Evolutionary conservation across 2,888 invertebrate genomes (phyloP), one percentile per base, ranked within the genome.

Genomic region (Strigamia maritima): DNA sequence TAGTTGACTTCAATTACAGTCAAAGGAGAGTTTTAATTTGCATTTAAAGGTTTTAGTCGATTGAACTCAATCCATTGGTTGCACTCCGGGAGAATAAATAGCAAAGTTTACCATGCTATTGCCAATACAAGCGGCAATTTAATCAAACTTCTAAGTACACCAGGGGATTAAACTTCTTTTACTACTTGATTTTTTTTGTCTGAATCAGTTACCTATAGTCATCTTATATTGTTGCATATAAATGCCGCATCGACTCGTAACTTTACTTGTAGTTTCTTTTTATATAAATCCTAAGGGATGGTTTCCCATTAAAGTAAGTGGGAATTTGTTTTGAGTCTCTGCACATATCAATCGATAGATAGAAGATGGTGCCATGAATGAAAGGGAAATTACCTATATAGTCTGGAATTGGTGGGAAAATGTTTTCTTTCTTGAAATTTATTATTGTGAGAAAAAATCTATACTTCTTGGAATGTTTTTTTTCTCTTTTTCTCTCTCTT

Each of bases 291-390:
- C 70, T n/a, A 12, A 26, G 70, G 70, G 70, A 28, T 24, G n/a
- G 26, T 12, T 26, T 12, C 70, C 28, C 70, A 70, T 70, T 70
- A 70, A 70, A 26, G 26, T 26, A 70, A 70, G 70, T 70, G 70
- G 70, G 70, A 70, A 70, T 70, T 26, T 70, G 70, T 70, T 70
- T 70, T 70, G 70, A 70, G 26, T 70, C 70, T 70, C 10, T 70
- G 70, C 26, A 70, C 70, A 70, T 26, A 70, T 8, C 70, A 70
- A 70, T 70, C 70, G 70, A 70, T 70, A 54, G 8, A 4, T 54
- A 54, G 8, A 8, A 24, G 12, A 12, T 70, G 70, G 70, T 70
- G 28, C 70, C 14, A 65, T 28, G 70, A 70, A 16, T 70, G 70
- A 70, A 70, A 26, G n/a, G 26, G 70, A 54, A 70, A 70, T 70